Base-by-base conservation (phyloP, 2,888 invertebrate genomes). In the Sicus ferrugineus region DNA sequence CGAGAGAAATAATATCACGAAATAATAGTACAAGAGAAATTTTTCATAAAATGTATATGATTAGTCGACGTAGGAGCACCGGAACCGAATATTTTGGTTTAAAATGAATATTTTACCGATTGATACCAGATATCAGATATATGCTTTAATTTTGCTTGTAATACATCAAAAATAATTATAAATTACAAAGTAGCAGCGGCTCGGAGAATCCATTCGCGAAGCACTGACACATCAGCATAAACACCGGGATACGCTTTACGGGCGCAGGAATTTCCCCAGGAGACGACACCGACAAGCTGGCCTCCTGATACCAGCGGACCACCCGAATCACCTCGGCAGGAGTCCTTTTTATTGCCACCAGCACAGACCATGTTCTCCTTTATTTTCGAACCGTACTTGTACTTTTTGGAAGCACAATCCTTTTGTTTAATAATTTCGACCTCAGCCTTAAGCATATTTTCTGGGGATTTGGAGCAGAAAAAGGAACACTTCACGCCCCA, bases 301-400 rank as follows among this genome's bases (percentile, higher is more conserved):
- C 38, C 65, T 1, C 21, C 26, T 4, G 38, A 31, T n/a, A 81
- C 81, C 73, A 84, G 69, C 63, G 86, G 85, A n/a, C 86, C 86
- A 72, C 86, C 86, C 2, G 83, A 84, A 69, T 86, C 85, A 70
- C 85, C 84, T 73, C 84, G 83, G 73, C 83, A 85, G 64, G 83
- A 79, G 73, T 84, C 84, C 75, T 81, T 82, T 2, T 77, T 70
- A 31, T 75, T 76, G 54, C 72, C 75, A 42, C 72, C 68, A 31
- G 81, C 85, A 63, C 83, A 84, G 6, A 81, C 72, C 81, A 83
- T 85, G 21, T 77, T 75, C 0, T 77, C 72, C 30, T 54, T 56
- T 4, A 80, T 46, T 0, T n/a, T n/a, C n/a, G n/a, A n/a, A n/a
- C 77, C 80, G 21, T 82, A 80, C 28, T 78, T 78, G 68, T 75